Conservation (phyloP, 1,140 invertebrate genomes). For the Carposina sasakii region DNA sequence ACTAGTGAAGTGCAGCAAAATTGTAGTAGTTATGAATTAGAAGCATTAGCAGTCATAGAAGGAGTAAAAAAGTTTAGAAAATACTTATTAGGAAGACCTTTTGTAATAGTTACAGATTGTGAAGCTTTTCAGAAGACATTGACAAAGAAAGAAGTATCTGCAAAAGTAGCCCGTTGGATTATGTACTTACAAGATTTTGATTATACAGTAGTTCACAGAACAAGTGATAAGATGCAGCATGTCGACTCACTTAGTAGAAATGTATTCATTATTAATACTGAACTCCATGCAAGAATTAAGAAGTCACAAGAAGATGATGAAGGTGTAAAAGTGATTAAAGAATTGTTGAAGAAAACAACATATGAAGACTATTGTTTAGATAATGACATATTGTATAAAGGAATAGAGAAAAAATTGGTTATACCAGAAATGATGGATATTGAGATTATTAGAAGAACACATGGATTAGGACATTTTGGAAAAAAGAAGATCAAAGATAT, state of each 20-base stretch:
- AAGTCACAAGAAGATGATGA: constrained; percentile 23
- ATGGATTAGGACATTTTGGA: constrained; percentile 27
- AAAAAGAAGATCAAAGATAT: constrained; percentile 1
- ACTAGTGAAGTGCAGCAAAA: constrained; percentile 29
- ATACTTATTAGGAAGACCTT: constrained; percentile 34
- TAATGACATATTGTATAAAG: constrained; percentile 24
- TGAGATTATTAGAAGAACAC: constrained; percentile 20
- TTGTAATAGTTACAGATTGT: constrained; percentile 41
- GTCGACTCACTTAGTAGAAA: not conserved
- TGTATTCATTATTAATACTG: not conserved
- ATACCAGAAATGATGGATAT: constrained; percentile 18
- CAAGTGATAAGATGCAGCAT: too few relatives aligned
- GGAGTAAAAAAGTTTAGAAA: constrained; percentile 14
- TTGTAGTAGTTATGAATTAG: constrained; percentile 47
- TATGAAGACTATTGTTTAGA: constrained; percentile 28
- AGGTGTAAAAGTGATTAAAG: constrained; percentile 18
- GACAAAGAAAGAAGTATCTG: constrained; percentile 29
- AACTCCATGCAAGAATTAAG: constrained; percentile 1
- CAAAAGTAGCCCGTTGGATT: constrained; percentile 34
- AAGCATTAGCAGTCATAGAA: constrained; percentile 39
- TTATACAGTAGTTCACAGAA: too few relatives aligned
- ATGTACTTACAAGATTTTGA: constrained; percentile 8
- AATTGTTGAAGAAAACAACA: constrained; percentile 19
- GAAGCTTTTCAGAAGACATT: constrained; percentile 27
- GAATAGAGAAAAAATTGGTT: constrained; percentile 13